Base-by-base conservation (phyloP, 2,888 invertebrate genomes). In the Trichogramma dendrolimi region DNA sequence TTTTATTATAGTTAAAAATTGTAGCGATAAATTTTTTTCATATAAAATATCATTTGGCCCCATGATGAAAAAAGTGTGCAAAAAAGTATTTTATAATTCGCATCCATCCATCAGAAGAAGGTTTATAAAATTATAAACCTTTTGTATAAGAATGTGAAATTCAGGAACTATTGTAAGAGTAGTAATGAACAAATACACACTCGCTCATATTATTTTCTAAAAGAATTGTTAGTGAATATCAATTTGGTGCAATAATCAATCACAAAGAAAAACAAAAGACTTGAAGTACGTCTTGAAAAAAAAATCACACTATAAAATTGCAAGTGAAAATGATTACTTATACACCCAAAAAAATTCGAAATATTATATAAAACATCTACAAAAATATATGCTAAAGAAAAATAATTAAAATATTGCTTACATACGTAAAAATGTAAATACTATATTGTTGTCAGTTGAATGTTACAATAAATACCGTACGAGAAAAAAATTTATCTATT, bases 381-480 rank as follows among this genome's bases (percentile, higher is more conserved):
- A 48, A 10, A 60, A 47, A 58, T 55, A 58, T 58, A 46, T 42
- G 47, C 49, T 62, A 64, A 51, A 60, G 50, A 40, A 27, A 41
- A 55, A 52, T 60, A 65, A 62, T 60, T 58, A 65, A 55, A 52
- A 59, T 57, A 58, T 55, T 65, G 57, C 58, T 41, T 57, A 46
- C 46, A 63, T 58, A 61, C 58, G 60, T 63, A 61, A 63, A 63
- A 58, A 44, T 66, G 64, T 69, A 67, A 52, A 66, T 65, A 67
- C 61, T 65, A 70, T 70, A 76, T 76, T 76, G 77, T 76, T 76
- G 76, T 76, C 76, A 76, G 74, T 76, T 76, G 67, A 76, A 76
- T 76, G 75, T 76, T 76, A 71, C 72, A 76, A 76, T 76, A 76
- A 76, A 76, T 72, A 72, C 71, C 70, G 68, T 75, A 71, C 71